Evolutionary conservation across 2,113 vertebrate genomes (phyloP).

Genomic region (Ailuropoda melanoleuca): DNA sequence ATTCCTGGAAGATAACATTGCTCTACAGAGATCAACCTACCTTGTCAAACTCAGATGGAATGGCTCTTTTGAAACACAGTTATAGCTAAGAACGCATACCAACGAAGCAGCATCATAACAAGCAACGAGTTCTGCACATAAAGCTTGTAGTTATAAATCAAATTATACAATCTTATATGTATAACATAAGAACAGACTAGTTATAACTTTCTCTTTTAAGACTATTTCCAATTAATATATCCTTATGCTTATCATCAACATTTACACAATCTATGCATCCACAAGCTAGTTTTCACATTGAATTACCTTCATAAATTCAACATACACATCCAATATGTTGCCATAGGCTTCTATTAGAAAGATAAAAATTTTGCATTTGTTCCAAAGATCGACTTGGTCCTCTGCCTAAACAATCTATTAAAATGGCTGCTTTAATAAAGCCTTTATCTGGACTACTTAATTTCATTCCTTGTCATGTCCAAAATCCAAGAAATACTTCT

Average conservation of each 20-base stretch:
- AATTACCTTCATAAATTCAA: not conserved
- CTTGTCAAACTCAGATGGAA: not conserved
- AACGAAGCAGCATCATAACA: not conserved
- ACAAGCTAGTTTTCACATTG: not conserved
- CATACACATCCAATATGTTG: not conserved
- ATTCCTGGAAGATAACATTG: not conserved
- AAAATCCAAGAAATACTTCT: not conserved
- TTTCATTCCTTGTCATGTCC: not conserved
- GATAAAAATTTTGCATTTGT: not conserved
- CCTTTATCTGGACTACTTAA: not conserved
- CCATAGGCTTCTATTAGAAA: not conserved
- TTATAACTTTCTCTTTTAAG: slow-evolving; percentile 35
- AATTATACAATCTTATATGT: not conserved
- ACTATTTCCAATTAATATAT: slow-evolving; percentile 10
- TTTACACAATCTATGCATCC: not conserved
- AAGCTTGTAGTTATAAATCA: not conserved
- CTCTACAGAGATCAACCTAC: not conserved
- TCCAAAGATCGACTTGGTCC: not conserved
- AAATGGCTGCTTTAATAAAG: not conserved
- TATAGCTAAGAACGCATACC: not conserved
- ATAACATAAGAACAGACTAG: not conserved
- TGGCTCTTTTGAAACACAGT: not conserved
- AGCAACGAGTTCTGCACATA: not conserved
- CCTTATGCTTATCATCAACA: slow-evolving; percentile 2
- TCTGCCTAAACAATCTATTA: not conserved